Evolutionary conservation across 2,113 vertebrate species (phyloP).

Genomic region (Cyanocitta stelleri): DNA sequence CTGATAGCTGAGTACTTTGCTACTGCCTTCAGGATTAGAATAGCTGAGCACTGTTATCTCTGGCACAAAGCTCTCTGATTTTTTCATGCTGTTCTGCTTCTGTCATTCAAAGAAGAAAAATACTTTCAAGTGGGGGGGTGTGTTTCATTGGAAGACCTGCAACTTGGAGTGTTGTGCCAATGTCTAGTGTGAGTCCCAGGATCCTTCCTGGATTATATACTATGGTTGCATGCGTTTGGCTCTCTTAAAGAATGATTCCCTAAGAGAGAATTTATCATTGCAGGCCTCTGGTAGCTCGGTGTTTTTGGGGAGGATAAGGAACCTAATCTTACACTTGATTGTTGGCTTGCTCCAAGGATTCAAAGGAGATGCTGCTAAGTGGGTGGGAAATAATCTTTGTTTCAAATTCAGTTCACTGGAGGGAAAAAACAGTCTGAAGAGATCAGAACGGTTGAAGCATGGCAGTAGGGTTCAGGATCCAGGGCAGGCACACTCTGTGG

Average conservation of each 20-base stretch:
- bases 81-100: background rate
- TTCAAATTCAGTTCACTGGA: background rate
- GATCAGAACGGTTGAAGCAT: background rate
- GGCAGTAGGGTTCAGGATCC: background rate
- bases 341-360: background rate
- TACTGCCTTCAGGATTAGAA: background rate
- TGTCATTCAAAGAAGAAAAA: background rate
- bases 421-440: background rate
- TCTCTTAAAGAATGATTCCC: background rate
- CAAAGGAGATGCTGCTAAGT: background rate
- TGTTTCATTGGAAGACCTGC: background rate
- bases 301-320: background rate
- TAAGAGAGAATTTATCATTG: background rate
- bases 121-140: background rate
- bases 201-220: background rate
- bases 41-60: background rate
- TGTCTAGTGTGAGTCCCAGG: background rate
- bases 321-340: background rate
- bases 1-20: background rate
- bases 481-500: rapidly evolving
- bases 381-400: background rate
- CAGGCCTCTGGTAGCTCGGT: background rate
- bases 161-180: background rate
- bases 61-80: background rate
- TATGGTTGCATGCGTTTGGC: background rate